phyloP scores from a whole-genome alignment of 2,888 invertebrate genomes.

The Scotopteryx bipunctaria region DNA sequence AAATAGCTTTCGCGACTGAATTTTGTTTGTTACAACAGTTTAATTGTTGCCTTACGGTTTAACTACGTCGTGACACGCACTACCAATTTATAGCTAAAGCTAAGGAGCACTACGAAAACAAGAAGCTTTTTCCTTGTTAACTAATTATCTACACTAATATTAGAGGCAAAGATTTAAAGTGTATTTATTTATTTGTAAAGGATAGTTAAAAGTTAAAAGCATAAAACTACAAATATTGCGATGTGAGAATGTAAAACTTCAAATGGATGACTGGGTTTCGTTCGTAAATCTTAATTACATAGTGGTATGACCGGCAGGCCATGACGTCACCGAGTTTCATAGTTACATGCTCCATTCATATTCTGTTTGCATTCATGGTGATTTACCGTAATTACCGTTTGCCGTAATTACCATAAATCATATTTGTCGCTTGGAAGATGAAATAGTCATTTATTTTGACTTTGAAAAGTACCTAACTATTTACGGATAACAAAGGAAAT shows the following conservation, averaged over 20 bases:
- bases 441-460: background rate
- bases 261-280: slow-evolving; percentile 4
- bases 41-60: background rate
- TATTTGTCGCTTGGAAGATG: slow-evolving; percentile 1
- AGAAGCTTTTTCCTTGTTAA: no score
- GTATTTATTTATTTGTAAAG: no score
- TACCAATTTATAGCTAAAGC: background rate
- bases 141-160: no score
- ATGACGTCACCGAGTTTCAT: background rate
- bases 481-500: background rate
- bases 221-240: background rate
- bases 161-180: no score
- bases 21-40: background rate
- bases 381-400: slow-evolving; percentile 7
- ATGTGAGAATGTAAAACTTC: slow-evolving; percentile 2
- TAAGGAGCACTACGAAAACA: background rate
- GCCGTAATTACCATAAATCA: slow-evolving; percentile 2
- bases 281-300: slow-evolving; percentile 19
- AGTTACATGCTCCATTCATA: background rate
- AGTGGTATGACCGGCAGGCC: background rate
- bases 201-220: no score
- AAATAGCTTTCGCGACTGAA: background rate
- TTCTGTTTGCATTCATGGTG: slow-evolving; percentile 3
- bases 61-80: background rate
- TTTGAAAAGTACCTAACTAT: background rate